These are phyloP conservation scores for Clytia hemisphaerica DNA, from an alignment of 30 jellyfish, hydroid and myxozoan genomes.

Conservation along the genomic window DNA sequence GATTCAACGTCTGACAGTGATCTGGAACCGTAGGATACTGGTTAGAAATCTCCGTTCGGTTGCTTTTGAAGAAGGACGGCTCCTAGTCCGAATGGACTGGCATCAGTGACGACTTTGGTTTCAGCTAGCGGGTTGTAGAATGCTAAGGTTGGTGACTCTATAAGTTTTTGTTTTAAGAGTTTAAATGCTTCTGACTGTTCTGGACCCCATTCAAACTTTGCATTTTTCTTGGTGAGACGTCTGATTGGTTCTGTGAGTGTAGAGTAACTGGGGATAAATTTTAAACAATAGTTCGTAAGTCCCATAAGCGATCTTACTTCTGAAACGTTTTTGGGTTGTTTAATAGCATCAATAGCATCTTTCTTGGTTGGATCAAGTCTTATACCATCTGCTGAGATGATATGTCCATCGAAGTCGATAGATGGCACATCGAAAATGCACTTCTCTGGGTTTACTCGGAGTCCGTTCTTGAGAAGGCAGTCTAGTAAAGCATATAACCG, in stretches of 20 bases:
- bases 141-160: not conserved
- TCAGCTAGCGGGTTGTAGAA: not conserved
- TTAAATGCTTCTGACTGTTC: conserved; percentile 1
- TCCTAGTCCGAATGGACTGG: not conserved
- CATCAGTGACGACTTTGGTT: not conserved
- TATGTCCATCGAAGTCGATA: not conserved
- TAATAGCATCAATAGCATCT: not conserved
- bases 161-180: not conserved
- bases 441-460: not conserved
- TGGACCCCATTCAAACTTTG: conserved; percentile 17
- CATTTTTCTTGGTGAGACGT: not conserved
- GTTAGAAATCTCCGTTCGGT: not conserved
- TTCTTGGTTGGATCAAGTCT: not conserved
- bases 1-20: not conserved
- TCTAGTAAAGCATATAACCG: too few species aligned
- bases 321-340: not conserved
- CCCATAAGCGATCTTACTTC: not conserved
- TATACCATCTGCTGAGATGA: not conserved
- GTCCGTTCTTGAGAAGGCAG: not conserved
- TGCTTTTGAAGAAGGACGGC: not conserved
- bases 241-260: not conserved
- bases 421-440: not conserved
- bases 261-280: not conserved
- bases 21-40: not conserved
- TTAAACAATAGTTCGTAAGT: not conserved